A percentile compares a stretch with the other conserved stretches of the same genome.
These are phyloP conservation scores for Mesitornis unicolor DNA, from an alignment of 2,113 vertebrate species.

Conservation along the genomic window DNA sequence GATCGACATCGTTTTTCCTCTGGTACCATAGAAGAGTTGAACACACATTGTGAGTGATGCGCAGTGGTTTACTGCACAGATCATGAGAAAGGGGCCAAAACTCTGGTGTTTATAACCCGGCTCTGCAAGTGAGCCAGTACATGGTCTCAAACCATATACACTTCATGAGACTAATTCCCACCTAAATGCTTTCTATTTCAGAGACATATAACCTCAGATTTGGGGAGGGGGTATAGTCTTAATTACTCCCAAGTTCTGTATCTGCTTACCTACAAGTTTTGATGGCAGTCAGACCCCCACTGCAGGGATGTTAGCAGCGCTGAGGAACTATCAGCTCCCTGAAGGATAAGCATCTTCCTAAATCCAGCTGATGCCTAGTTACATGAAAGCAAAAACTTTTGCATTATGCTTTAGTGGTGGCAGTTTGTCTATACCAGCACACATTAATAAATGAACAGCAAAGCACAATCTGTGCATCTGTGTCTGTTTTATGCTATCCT, in stretches of 20 bases:
- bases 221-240: not conserved
- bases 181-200: not conserved
- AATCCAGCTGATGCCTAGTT: not conserved
- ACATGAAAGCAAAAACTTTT: not conserved
- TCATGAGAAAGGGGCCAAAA: not conserved
- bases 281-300: not conserved
- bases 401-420: not conserved
- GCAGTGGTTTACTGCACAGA: not conserved
- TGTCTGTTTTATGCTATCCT: not conserved
- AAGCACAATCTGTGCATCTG: constrained; percentile 3
- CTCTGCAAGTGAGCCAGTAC: not conserved
- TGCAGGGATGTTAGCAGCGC: not conserved
- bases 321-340: not conserved
- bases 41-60: not conserved
- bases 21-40: not conserved
- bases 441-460: not conserved
- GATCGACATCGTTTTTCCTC: constrained; percentile 13
- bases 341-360: not conserved
- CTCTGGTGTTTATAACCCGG: not conserved
- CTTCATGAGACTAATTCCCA: not conserved
- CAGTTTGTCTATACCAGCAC: not conserved
- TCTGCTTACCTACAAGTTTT: not conserved
- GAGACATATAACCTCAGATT: not conserved
- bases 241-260: not conserved
- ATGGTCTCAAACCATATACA: not conserved